Percentiles rank a stretch among this genome's conserved stretches.
Evolutionary conservation across 2,797 vertebrate genomes (phyloP).

Genomic region (Pseudomugil gertrudae): DNA sequence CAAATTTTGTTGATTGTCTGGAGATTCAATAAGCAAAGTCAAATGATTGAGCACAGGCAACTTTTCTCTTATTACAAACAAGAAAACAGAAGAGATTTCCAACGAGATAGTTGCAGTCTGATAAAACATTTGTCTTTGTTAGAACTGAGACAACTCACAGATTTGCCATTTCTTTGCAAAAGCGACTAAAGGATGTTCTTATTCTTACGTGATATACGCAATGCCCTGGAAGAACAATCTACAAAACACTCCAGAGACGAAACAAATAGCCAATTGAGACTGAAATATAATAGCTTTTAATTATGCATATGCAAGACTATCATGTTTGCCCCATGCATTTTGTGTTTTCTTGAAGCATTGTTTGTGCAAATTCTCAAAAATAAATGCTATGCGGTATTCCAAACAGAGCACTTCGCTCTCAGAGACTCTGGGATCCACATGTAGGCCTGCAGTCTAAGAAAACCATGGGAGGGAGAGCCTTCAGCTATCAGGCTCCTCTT

Average conservation of each 20-base stretch:
- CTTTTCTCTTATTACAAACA: constrained; percentile 31
- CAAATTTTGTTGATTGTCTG: constrained; percentile 62
- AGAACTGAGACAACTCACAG: not conserved
- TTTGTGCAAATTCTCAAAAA: not conserved
- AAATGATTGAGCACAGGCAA: constrained; percentile 45
- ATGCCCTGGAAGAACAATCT: not conserved
- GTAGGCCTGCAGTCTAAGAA: too few species aligned
- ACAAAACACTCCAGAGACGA: too few species aligned
- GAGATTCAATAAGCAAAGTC: constrained; percentile 66
- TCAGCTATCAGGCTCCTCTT: too few species aligned
- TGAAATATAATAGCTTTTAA: too few species aligned
- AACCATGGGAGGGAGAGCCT: too few species aligned
- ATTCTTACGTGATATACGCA: not conserved
- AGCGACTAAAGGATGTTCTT: not conserved
- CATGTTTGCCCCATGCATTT: not conserved
- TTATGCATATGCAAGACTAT: too few species aligned
- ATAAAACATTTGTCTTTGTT: constrained; percentile 14
- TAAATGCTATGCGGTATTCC: not conserved
- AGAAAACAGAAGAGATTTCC: constrained; percentile 12
- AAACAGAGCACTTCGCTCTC: too few species aligned
- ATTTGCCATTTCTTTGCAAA: not conserved
- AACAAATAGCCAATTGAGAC: too few species aligned
- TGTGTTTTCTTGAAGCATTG: not conserved
- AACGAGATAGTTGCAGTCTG: constrained; percentile 18
- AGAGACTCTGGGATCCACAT: too few species aligned